A percentile compares a stretch with the other conserved stretches of the same genome.
Evolutionary conservation across 2,888 invertebrate genomes (phyloP).

Genomic region (Willowsia nigromaculata): DNA sequence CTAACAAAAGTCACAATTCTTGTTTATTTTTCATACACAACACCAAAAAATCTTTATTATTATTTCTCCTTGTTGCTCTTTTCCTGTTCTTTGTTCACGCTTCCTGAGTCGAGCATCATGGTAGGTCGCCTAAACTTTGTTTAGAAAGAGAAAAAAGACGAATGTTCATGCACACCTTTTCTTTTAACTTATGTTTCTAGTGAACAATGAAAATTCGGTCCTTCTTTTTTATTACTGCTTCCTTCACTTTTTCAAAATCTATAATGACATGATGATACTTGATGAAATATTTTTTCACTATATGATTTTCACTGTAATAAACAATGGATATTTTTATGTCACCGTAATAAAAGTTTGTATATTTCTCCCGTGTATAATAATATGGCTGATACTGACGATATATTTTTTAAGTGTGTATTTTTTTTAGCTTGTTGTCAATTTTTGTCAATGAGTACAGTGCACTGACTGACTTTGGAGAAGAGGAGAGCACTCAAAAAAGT

Average conservation of each 20-base stretch:
- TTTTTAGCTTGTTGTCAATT: conserved; percentile 9
- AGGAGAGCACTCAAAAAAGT: conserved; percentile 2
- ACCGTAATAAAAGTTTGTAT: neutral
- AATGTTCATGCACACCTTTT: conserved; percentile 16
- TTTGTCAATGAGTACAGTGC: conserved; percentile 5
- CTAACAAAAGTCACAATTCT: conserved; percentile 8
- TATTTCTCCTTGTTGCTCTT: conserved; percentile 49
- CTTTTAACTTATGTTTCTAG: neutral
- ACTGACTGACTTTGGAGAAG: neutral
- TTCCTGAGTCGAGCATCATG: conserved; percentile 59
- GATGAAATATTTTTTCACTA: neutral
- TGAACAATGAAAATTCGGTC: neutral
- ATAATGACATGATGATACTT: neutral
- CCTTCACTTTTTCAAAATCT: conserved; percentile 9
- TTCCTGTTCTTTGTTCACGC: conserved; percentile 69
- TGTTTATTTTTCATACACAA: neutral
- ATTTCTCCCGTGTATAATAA: neutral
- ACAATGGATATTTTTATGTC: neutral
- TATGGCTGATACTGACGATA: conserved; percentile 2
- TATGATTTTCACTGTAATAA: neutral
- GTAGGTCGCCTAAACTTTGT: neutral
- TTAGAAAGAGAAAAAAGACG: neutral
- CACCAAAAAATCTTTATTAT: conserved; percentile 3
- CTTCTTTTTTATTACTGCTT: neutral
- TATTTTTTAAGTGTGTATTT: neutral